Base-by-base conservation (phyloP, 2,888 invertebrate genomes). In the Parasteatoda lunata region DNA sequence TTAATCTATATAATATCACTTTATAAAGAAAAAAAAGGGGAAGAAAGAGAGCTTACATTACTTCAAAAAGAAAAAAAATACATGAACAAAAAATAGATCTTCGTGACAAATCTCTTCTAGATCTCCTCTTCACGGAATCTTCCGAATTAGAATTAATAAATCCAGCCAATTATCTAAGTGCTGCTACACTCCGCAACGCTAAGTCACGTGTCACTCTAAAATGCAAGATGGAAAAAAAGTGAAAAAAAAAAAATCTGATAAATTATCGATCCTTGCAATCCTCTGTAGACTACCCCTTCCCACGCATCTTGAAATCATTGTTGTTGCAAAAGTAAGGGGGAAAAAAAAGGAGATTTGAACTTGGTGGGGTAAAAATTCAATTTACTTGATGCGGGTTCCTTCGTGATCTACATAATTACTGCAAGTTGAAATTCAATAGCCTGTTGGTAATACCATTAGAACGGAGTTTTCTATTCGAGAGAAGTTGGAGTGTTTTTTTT, bases 371-470 rank as follows among this genome's bases (percentile, higher is more conserved):
- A 84, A 84, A 84, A 84, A 84, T 84, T 84, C 83, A 84, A 84
- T 84, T 84, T 84, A 71, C 72, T 84, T 84, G 83, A 84, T 84
- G 76, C 77, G 51, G 83, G 59, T 51, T 30, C 71, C 70, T 66
- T 72, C 83, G 83, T 84, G 83, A 84, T 84, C 83, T 84, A 72
- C 83, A 84, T 84, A 84, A 84, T 84, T 84, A 69, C 83, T 71
- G 83, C 72, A 72, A 84, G 83, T 84, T 77, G 83, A 84, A 84
- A 84, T 84, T 84, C 83, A 84, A 84, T 84, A 84, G 83, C 77
- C 77, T 84, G 83, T 84, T 76, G 83, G 83, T 84, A 84, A 84
- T 84, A 77, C 83, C 83, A 84, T 84, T 84, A 84, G 83, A 71
- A 76, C 13, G 30, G 71, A 71, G 75, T 77, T 84, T 84, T 80